These are phyloP conservation scores for Drosophila vallismaia DNA, from an alignment of 2,888 invertebrate genomes.

Conservation along the genomic window DNA sequence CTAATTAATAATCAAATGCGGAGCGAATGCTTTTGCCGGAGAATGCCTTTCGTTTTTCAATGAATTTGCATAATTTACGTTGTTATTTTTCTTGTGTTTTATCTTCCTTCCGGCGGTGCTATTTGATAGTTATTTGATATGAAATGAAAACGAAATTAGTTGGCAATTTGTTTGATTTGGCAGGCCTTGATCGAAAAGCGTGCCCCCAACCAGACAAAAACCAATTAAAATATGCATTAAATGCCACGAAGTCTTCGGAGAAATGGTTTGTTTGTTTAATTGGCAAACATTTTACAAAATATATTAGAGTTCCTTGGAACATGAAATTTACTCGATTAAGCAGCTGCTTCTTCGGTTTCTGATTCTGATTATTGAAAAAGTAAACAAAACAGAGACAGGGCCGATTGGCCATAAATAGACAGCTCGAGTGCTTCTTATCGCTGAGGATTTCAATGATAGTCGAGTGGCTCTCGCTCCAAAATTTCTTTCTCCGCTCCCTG, in stretches of 20 bases:
- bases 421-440: conserved; percentile 46
- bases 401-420: conserved; percentile 49
- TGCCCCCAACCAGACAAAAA: conserved; percentile 10
- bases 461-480: conserved; percentile 32
- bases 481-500: conserved; percentile 5
- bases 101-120: too few species aligned
- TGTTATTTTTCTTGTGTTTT: conserved; percentile 12
- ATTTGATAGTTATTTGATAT: conserved; percentile 10
- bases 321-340: too few species aligned
- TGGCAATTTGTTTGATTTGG: conserved; percentile 35
- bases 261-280: conserved; percentile 10
- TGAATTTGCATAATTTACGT: conserved; percentile 70
- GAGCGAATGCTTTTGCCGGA: conserved; percentile 23
- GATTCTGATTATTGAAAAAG: not conserved
- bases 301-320: too few species aligned
- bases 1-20: conserved; percentile 57
- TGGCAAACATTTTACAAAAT: not conserved
- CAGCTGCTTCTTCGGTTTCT: not conserved
- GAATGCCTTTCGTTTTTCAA: conserved; percentile 73
- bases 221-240: conserved; percentile 30
- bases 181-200: conserved; percentile 15
- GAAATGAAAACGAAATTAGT: conserved; percentile 44
- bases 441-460: conserved; percentile 27
- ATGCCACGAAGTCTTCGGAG: conserved; percentile 4
- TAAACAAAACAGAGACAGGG: conserved; percentile 23